Evolutionary conservation across 1,140 invertebrate species (phyloP), one percentile per base, ranked within the genome.

Genomic region (Papilio aristodemus): DNA sequence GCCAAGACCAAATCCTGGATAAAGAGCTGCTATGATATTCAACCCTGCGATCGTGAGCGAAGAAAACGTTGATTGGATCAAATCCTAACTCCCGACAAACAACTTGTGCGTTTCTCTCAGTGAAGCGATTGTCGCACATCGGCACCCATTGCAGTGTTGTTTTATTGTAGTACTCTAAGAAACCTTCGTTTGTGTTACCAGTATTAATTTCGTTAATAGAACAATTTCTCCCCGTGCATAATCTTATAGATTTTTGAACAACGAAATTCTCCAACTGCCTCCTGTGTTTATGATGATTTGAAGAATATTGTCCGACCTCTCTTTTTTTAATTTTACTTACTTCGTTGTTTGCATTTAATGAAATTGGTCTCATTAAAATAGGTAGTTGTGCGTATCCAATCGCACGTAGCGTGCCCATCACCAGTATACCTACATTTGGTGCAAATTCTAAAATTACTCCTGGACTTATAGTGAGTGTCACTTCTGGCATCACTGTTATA

Each of bases 131-230:
- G 92, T 99, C 99, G 90, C 99, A 99, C 83, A 99, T 95, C 0
- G 99, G 97, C 41, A 99, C 96, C 97, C 98, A 99, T 85, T 99
- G 97, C 9, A 97, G 90, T 0, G 98, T 98, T 4, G 98, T 99
- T 67, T 92, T 93, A 87, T 99, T 99, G 84, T 97, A 99, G 77
- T 98, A 96, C 91, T 99, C 97, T 37, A 99, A 88, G 81, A 99
- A 99, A 39, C 95, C 96, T 93, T 96, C 95, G 25, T 94, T 94
- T 0, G 89, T 92, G 46, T 89, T 77, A 14, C 90, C 90, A 9
- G 82, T 77, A n/a, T 91, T 78, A 67, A 93, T 91, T 66, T 92
- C 89, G 79, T 82, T 89, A 8, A 89, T 89, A 0, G 92, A 92
- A 73, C 96, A 97, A 76, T 95, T 95, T 71, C 94, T 93, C 54